Evolutionary conservation across 2,797 vertebrate genomes (phyloP).

Genomic region (Ceyx erithaca): DNA sequence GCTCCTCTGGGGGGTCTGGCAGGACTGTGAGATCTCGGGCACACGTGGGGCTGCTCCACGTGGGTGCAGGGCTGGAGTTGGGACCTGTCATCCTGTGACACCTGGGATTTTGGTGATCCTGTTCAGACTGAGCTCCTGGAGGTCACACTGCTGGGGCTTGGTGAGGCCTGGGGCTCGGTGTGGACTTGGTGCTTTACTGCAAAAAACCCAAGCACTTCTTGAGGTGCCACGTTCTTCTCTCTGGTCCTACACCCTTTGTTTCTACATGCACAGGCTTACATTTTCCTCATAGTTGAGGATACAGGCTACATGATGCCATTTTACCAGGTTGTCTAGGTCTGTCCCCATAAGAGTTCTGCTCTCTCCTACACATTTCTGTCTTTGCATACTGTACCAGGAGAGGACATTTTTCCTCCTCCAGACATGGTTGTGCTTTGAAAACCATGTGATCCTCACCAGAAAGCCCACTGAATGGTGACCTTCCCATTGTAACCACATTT

Average conservation of each 20-base stretch:
- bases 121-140: background rate
- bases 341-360: background rate
- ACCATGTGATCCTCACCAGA: conserved; percentile 19
- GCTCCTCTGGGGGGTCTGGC: background rate
- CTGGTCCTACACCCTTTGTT: background rate
- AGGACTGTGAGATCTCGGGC: background rate
- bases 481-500: background rate
- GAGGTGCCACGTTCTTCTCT: background rate
- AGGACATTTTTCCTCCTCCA: background rate
- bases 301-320: background rate
- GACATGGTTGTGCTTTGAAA: background rate
- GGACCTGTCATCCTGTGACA: background rate
- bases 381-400: background rate
- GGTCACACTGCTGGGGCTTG: fast-evolving
- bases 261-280: background rate
- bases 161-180: fast-evolving
- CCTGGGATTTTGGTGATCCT: fast-evolving
- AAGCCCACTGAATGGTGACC: background rate
- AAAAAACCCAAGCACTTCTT: background rate
- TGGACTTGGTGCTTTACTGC: background rate
- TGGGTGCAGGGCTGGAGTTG: background rate
- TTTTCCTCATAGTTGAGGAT: background rate
- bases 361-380: background rate
- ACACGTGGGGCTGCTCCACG: background rate
- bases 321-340: background rate